Evolutionary conservation across 2,113 vertebrate species (phyloP), one percentile per base, ranked within the genome.

Genomic region (Artemisiospiza belli): DNA sequence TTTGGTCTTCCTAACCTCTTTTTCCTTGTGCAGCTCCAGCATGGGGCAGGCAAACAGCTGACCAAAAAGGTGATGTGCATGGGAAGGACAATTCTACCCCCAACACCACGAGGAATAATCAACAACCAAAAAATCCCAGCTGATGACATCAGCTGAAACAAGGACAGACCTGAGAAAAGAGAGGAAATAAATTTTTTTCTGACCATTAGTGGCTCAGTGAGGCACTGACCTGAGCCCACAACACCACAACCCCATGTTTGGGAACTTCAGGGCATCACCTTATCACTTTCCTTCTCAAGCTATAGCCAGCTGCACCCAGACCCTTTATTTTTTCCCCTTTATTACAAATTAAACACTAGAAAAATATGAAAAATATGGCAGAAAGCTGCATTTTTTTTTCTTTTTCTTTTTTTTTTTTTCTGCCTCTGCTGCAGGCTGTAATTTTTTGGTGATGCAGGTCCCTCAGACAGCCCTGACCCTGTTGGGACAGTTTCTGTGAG

Each of bases 191-290:
- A 43, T 6, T 33, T 57, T 61, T 9, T 46, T 51, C 6, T 25
- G 33, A 15, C 11, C 15, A 4, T 47, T 25, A 33, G 14, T 8
- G 18, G n/a, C 51, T 10, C 51, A 11, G 41, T 6, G 44, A 57
- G 46, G 35, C 3, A 5, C 17, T 27, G 39, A 27, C 23, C 49
- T n/a, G 23, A 68, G 14, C 41, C 15, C 41, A 55, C 41, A 23
- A 1, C 9, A 35, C 15, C 39, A 55, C 41, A 23, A 1, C 9
- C 14, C 8, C 4, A 2, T 31, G 11, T 25, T 37, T 2, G 5
- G 19, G 47, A 70, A 11, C n/a, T 49, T 27, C 57, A 62, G 43
- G 54, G 24, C 24, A 37, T 47, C 22, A 17, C 17, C 23, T 51
- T 47, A 35, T 27, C 39, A 27, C 27, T 16, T 11, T 69, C 46